Evolutionary conservation across 1,140 invertebrate species (phyloP).

Genomic region (Bombus superbus): DNA sequence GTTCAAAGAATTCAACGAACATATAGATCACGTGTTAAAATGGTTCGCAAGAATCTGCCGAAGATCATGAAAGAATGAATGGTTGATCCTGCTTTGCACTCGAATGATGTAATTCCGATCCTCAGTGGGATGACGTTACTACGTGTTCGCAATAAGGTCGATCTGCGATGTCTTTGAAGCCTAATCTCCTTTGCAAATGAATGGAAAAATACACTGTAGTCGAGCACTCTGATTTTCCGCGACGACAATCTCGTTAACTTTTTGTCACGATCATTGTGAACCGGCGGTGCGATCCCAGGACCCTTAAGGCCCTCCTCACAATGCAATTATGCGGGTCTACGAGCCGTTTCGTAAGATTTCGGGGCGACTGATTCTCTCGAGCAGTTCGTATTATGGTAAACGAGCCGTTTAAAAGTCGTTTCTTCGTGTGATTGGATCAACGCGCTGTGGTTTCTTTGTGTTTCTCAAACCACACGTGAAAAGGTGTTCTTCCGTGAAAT

Average conservation of each 20-base stretch:
- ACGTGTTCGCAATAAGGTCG: constrained; percentile 30
- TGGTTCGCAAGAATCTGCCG: constrained; percentile 24
- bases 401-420: constrained; percentile 59
- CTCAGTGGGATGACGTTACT: not conserved
- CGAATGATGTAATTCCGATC: constrained; percentile 67
- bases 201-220: constrained; percentile 34
- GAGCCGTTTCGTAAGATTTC: constrained; percentile 30
- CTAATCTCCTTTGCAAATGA: constrained; percentile 62
- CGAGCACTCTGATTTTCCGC: constrained; percentile 54
- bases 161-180: constrained; percentile 4
- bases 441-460: not conserved
- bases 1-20: not conserved
- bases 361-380: not conserved
- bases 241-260: constrained; percentile 64
- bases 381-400: constrained; percentile 42
- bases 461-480: not conserved
- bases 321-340: constrained; percentile 65
- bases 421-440: constrained; percentile 4
- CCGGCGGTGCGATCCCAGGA: constrained; percentile 23
- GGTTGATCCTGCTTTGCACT: constrained; percentile 66
- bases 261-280: constrained; percentile 54
- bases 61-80: constrained; percentile 13
- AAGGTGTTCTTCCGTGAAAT: constrained; percentile 13
- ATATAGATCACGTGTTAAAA: not conserved
- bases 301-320: constrained; percentile 42